A percentile compares a stretch with the other conserved stretches of the same genome.
phyloP scores from a whole-genome alignment of 2,113 vertebrate species.

The Macquaria ambigua region DNA sequence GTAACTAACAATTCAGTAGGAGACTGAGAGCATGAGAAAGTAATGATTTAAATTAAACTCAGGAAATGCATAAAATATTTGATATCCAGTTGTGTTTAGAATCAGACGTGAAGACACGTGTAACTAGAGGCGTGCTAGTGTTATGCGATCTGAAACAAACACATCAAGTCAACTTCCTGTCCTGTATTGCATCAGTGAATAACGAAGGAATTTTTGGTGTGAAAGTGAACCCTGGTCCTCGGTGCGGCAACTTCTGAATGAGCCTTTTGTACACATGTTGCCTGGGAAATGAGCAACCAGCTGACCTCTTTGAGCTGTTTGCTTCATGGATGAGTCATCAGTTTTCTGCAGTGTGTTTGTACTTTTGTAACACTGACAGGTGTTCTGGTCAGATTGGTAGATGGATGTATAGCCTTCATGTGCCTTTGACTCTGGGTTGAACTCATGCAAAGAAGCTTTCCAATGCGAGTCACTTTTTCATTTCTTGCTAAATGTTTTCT shows the following conservation, averaged over 20 bases:
- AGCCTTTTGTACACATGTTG: slow-evolving; percentile 19
- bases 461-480: not conserved
- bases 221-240: slow-evolving; percentile 2
- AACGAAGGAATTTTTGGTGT: not conserved
- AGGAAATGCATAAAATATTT: not conserved
- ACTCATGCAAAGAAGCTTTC: not conserved
- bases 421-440: not conserved
- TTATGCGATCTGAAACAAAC: not conserved
- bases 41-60: not conserved
- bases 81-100: not conserved
- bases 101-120: not conserved
- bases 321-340: slow-evolving; percentile 23
- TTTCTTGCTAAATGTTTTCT: not conserved
- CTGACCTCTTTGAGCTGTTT: not conserved
- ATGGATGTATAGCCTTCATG: not conserved
- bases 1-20: not conserved
- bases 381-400: not conserved
- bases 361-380: not conserved
- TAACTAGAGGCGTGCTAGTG: not conserved
- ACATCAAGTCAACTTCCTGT: not conserved
- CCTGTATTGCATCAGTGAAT: not conserved
- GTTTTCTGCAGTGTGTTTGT: not conserved
- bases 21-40: not conserved
- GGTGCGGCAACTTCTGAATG: slow-evolving; percentile 22
- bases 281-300: slow-evolving; percentile 12